Percentiles rank a stretch among this genome's conserved stretches.
Evolutionary conservation across 1,140 invertebrate genomes (phyloP).

Genomic region (Leptopilina boulardi): DNA sequence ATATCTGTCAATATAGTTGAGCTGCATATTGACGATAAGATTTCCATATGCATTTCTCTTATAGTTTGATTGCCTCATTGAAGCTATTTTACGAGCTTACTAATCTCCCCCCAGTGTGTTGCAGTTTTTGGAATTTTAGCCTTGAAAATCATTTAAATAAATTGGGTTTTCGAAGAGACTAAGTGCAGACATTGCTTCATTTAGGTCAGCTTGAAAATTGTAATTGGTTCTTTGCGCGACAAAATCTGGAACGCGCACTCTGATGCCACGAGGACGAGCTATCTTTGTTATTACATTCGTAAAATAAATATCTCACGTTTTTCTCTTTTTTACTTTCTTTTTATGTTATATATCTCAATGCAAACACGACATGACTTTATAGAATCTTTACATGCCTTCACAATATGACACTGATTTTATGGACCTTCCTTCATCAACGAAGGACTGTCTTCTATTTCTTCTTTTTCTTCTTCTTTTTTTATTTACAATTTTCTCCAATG

Average conservation of each 20-base stretch:
- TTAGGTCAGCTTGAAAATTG: constrained; percentile 16
- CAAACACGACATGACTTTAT: background rate
- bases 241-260: constrained; percentile 16
- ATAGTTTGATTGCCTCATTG: constrained; percentile 7
- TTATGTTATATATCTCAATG: too few relatives aligned
- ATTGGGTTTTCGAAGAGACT: constrained; percentile 26
- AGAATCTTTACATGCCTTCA: background rate
- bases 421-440: too few relatives aligned
- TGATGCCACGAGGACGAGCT: background rate
- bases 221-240: constrained; percentile 11
- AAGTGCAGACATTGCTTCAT: constrained; percentile 18
- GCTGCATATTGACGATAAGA: background rate
- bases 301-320: constrained; percentile 1
- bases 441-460: too few relatives aligned
- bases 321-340: background rate
- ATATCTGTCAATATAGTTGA: background rate
- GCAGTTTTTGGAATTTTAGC: constrained; percentile 19
- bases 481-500: too few relatives aligned
- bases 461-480: too few relatives aligned
- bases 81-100: constrained; percentile 26
- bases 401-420: too few relatives aligned
- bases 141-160: constrained; percentile 19
- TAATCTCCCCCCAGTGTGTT: constrained; percentile 15
- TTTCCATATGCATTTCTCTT: background rate
- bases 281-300: constrained; percentile 20